Evolutionary conservation across 2,113 vertebrate species (phyloP).

Genomic region (Pteruthius melanotis): DNA sequence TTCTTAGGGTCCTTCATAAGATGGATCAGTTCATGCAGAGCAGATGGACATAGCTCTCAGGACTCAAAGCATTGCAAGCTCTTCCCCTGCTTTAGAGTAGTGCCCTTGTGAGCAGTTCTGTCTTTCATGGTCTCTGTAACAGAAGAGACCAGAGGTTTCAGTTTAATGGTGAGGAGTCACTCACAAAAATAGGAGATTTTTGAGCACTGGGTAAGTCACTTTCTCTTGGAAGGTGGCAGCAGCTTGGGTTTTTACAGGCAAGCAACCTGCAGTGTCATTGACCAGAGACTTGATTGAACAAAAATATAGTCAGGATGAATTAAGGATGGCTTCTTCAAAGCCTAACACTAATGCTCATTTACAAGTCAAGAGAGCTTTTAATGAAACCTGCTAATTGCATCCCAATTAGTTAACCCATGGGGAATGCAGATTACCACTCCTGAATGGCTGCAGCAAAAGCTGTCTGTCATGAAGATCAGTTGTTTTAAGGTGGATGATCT

Average conservation of each 20-base stretch:
- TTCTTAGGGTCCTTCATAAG: not conserved
- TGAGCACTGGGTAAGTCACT: not conserved
- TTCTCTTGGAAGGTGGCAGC: not conserved
- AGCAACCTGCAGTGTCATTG: not conserved
- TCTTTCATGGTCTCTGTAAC: not conserved
- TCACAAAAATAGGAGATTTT: not conserved
- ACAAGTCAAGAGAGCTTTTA: not conserved
- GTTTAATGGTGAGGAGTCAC: not conserved
- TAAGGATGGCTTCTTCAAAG: not conserved
- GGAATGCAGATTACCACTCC: not conserved
- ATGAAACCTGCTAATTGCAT: not conserved
- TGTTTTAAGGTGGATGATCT: not conserved
- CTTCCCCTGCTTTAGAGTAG: not conserved
- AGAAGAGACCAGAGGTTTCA: not conserved
- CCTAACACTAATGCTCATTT: not conserved
- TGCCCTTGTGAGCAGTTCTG: not conserved
- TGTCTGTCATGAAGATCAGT: not conserved
- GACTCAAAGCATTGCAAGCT: not conserved
- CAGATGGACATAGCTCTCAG: rapidly evolving
- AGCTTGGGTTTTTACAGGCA: not conserved
- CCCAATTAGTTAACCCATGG: not conserved
- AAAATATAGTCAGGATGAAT: not conserved
- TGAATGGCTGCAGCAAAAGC: not conserved
- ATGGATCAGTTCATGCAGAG: not conserved
- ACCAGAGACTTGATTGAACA: not conserved